A percentile compares a stretch with the other conserved stretches of the same genome.
phyloP scores from a whole-genome alignment of 2,888 invertebrate species.

The Beris morrisii region DNA sequence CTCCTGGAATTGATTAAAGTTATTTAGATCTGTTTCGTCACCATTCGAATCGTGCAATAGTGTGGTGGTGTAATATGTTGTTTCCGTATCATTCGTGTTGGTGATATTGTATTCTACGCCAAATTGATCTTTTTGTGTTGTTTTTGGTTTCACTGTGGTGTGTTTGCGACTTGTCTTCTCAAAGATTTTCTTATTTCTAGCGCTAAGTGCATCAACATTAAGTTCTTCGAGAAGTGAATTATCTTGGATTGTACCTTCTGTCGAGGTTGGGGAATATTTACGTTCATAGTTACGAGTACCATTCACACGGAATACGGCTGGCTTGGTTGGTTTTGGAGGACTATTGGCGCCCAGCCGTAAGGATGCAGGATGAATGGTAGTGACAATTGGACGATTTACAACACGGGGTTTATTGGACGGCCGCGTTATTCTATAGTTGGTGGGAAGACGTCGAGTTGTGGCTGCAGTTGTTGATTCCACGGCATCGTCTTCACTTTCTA shows the following conservation, averaged over 20 bases:
- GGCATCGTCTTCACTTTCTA: conserved; percentile 38
- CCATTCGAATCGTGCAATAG: conserved; percentile 26
- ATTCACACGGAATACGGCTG: conserved; percentile 50
- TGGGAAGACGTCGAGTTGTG: conserved; percentile 41
- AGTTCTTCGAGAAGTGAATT: conserved; percentile 53
- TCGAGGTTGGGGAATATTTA: conserved; percentile 48
- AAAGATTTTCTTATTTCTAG: conserved; percentile 60
- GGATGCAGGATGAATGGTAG: conserved; percentile 51
- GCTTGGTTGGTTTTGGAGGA: conserved; percentile 45
- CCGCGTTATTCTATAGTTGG: conserved; percentile 42
- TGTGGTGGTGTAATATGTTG: conserved; percentile 32
- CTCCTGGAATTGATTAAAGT: conserved; percentile 38
- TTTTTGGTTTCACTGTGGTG: conserved; percentile 51
- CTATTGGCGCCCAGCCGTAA: conserved; percentile 36
- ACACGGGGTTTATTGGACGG: conserved; percentile 46
- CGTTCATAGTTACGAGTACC: conserved; percentile 53
- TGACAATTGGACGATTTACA: conserved; percentile 48
- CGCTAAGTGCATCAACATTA: conserved; percentile 59
- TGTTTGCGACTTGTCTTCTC: conserved; percentile 57
- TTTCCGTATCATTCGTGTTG: conserved; percentile 35
- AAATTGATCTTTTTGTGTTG: conserved; percentile 35
- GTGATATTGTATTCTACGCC: conserved; percentile 27
- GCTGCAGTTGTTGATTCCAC: conserved; percentile 36
- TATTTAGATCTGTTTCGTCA: conserved; percentile 25
- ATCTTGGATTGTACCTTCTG: conserved; percentile 43